Evolutionary conservation across 2,113 vertebrate species (phyloP), one percentile per base, ranked within the genome.

Genomic region (Strix uralensis): DNA sequence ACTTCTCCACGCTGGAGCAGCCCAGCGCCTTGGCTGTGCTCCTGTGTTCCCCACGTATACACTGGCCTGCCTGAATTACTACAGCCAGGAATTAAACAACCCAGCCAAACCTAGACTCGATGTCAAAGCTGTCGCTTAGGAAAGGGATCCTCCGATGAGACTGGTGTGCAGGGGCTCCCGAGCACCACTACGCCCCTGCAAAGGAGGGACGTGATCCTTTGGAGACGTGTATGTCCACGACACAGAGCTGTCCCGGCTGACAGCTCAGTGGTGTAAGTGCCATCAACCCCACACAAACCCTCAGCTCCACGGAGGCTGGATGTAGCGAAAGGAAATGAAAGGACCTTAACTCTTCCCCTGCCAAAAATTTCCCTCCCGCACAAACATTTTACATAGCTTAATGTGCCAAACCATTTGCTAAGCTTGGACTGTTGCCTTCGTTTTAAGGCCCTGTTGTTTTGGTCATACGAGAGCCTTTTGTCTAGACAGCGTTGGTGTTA

Each of bases 111-210:
- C 23, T 12, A 21, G 25, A 8, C 38, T 67, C 29, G 26, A 3
- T 1, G 1, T 34, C 40, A 32, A 42, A 86, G 44, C 57, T 13
- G 2, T 15, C 38, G 5, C 58, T 44, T 40, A 6, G 26, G 21
- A 66, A 63, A 49, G 66, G 42, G 61, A 23, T 74, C 27, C 15
- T 42, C 66, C 32, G 25, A 5, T 2, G 29, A 69, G 47, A 40
- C 7, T 42, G 73, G 15, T 20, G 47, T 25, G 52, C 40, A 20
- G 52, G 38, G 14, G 32, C 52, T 84, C 52, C 47, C 36, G 14
- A 4, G 40, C 25, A 13, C 34, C 3, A 4, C 78, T 5, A 2
- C 5, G 25, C 21, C 1, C 0, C 12, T 21, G 49, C 59, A 55
- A 71, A 59, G 70, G 71, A 49, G 2, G 58, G 65, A 38, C 16